Base-by-base conservation (phyloP, 2,888 invertebrate species). In the Amorpha juglandis region DNA sequence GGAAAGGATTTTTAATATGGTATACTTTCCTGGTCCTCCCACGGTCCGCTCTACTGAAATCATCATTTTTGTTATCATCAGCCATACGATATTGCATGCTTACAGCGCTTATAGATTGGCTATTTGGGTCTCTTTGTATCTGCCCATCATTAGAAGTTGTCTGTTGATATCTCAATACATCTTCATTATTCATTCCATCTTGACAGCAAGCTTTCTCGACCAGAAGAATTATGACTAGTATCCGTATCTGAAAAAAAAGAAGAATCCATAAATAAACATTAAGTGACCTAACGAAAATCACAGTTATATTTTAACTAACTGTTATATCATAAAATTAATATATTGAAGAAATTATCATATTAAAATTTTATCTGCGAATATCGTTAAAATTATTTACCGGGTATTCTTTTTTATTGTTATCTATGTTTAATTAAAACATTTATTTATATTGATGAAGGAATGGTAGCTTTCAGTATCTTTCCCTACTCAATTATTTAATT, bases 1-100 rank as follows among this genome's bases (percentile, higher is more conserved):
- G 90, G 71, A 92, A 92, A 8, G 93, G 93, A 70, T 93, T 92
- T 72, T 91, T 92, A 38, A 93, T 92, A 68, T 89, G 83, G 68
- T 89, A 92, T 16, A 92, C 81, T 78, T 92, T 93, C 72, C 84
- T 84, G 63, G 76, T 84, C 65, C 90, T 79, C 11, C 86, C 77
- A 16, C 85, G 80, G 64, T 85, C 85, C 19, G 79, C 77, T 73
- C 87, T 78, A 67, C 82, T 84, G 72, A 83, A 87, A 38, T 90
- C 87, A 62, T 86, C 84, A 38, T 79, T 78, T 63, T 85, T 84
- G 1, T 86, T 85, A 66, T 92, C 89, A 65, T 89, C 90, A 35
- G 81, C 75, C 68, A 83, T 73, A 45, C 86, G 86, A 69, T 88
- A 91, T 67, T 90, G 88, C 7, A 83, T 79, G 69, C 81, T 88